A percentile compares a stretch with the other conserved stretches of the same genome.
These are phyloP conservation scores for Cylindroiulus punctatus DNA, from an alignment of 2,888 invertebrate species.

Conservation along the genomic window DNA sequence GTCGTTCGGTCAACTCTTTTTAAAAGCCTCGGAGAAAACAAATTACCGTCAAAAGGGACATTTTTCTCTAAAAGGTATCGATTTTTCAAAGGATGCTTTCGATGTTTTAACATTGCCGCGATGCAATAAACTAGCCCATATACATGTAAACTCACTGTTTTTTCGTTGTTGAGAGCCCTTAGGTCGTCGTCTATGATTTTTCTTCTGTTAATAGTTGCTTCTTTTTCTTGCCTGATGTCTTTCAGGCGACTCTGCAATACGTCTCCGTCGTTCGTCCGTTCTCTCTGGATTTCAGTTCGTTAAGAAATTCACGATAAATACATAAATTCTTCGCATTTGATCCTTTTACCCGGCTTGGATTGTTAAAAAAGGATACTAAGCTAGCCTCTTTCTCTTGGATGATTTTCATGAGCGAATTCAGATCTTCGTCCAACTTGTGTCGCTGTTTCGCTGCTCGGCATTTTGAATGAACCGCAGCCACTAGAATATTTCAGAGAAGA, in stretches of 20 bases:
- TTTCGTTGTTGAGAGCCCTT: constrained; percentile 53
- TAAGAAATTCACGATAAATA: too few species aligned
- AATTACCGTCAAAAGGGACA: too few species aligned
- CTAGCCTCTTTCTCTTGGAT: constrained; percentile 49
- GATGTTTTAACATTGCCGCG: too few species aligned
- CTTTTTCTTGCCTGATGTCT: constrained; percentile 52
- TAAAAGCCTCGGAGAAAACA: too few species aligned
- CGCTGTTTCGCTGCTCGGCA: constrained; percentile 36
- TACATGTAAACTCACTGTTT: not conserved
- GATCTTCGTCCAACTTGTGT: constrained; percentile 53
- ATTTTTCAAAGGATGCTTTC: too few species aligned
- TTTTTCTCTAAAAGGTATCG: too few species aligned
- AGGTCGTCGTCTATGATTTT: constrained; percentile 52
- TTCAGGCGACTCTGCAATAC: constrained; percentile 44
- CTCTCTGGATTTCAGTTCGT: constrained; percentile 11
- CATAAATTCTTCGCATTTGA: too few species aligned
- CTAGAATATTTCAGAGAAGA: constrained; percentile 9
- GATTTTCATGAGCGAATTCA: constrained; percentile 45
- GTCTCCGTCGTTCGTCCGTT: constrained; percentile 44
- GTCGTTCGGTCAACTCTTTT: too few species aligned
- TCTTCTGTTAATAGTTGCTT: constrained; percentile 51
- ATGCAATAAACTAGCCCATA: too few species aligned
- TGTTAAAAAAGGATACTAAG: constrained; percentile 56
- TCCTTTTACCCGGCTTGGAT: too few species aligned
- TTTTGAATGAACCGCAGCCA: constrained; percentile 24